Evolutionary conservation across 2,797 vertebrate genomes (phyloP), one percentile per base, ranked within the genome.

Genomic region (Silurus aristotelis): DNA sequence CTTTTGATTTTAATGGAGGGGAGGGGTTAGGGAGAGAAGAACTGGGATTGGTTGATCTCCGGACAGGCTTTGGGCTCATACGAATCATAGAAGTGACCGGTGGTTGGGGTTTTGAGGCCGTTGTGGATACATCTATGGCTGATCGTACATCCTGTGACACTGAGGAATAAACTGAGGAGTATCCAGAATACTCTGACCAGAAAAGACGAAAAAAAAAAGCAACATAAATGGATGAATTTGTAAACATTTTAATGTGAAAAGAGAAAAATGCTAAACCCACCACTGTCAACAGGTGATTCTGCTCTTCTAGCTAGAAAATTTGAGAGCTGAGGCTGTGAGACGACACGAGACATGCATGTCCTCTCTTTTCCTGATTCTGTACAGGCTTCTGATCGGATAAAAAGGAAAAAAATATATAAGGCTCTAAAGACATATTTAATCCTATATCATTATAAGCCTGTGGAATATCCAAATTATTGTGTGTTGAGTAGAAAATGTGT

Each of bases 131-230:
- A 10, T 87, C 83, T n/a, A 81, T 56, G 25, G 63, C 64, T 77
- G 83, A 78, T 20, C 56, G 22, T 6, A 43, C 63, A 10, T 87
- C 72, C 56, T 87, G 83, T 46, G 86, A 86, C 27, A 56, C 48
- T 17, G 85, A 71, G 66, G 85, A 86, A 61, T 83, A 86, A 46
- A 83, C 85, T 31, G 85, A 87, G 22, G 83, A 84, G 61, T 82
- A 87, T 87, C 86, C 86, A 27, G 86, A 87, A 56, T 87, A 87
- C 60, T 84, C 86, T 84, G 63, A 22, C 7, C 48, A 58, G 52
- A 61, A 22, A 66, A 55, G 12, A 25, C 7, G 3, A 67, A 38
- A 68, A 80, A 83, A 31, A 22, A 67, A 67, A n/a, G 17, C 67
- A 38, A 55, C 19, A 67, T 55, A 31, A 31, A 38, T 38, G 0